These are phyloP conservation scores for Actenoides hombroni DNA, from an alignment of 2,113 vertebrate species.

Conservation along the genomic window DNA sequence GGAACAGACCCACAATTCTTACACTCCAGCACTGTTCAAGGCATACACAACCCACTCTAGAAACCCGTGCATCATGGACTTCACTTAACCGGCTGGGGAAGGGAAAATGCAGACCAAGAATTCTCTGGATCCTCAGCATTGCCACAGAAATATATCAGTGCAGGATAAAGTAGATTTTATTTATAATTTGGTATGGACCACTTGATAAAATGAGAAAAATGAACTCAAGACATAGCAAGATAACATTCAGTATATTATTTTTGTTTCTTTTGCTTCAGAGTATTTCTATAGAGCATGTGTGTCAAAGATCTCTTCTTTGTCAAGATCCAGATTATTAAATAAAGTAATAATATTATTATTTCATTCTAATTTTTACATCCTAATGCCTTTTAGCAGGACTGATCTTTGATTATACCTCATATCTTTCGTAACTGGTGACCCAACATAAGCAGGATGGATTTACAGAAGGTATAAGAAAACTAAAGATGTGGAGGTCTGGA, in stretches of 20 bases:
- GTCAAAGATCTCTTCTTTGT: background rate
- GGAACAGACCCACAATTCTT: background rate
- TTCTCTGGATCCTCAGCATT: background rate
- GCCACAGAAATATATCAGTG: background rate
- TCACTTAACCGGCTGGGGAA: background rate
- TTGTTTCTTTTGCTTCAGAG: background rate
- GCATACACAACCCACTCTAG: background rate
- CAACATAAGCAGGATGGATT: background rate
- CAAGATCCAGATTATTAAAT: background rate
- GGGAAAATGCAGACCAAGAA: background rate
- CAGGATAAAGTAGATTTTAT: background rate
- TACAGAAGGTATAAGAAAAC: background rate
- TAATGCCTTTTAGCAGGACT: background rate
- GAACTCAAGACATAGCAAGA: background rate
- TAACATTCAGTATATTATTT: background rate
- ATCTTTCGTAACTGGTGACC: background rate
- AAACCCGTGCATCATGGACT: background rate
- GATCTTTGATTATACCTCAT: background rate
- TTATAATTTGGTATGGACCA: background rate
- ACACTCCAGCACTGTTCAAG: background rate
- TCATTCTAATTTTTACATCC: background rate
- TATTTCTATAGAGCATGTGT: background rate
- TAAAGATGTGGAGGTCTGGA: background rate
- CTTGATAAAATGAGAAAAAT: background rate
- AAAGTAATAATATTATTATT: background rate